These are phyloP conservation scores for Drosophila lutescens DNA, from an alignment of 2,888 invertebrate genomes.

Conservation along the genomic window DNA sequence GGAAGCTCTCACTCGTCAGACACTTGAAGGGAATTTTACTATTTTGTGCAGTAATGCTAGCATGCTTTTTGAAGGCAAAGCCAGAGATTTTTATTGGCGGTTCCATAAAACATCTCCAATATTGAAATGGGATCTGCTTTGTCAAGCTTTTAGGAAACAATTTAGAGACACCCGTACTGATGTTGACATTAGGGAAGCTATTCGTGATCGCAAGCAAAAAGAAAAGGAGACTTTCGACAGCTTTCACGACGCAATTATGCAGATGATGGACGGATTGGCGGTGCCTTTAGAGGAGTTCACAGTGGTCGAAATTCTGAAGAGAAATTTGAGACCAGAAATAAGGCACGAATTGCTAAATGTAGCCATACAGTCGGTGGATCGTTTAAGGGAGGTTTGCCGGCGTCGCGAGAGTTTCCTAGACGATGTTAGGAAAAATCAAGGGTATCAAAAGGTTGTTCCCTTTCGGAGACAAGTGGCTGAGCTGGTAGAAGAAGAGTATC, in stretches of 20 bases:
- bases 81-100: too few relatives aligned
- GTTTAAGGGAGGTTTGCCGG: constrained; percentile 4
- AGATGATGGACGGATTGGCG: not conserved
- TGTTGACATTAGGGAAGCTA: constrained; percentile 1
- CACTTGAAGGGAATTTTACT: too few relatives aligned
- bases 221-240: not conserved
- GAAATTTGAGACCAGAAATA: constrained; percentile 9
- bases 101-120: not conserved
- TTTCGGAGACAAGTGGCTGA: too few relatives aligned
- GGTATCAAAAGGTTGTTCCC: too few relatives aligned
- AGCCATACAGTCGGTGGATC: not conserved
- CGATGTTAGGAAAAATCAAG: not conserved
- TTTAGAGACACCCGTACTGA: not conserved
- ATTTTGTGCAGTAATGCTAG: too few relatives aligned
- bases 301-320: not conserved
- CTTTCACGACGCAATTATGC: constrained; percentile 1
- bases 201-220: constrained; percentile 1
- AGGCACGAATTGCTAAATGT: too few relatives aligned
- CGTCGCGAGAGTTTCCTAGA: constrained; percentile 6
- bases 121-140: too few relatives aligned
- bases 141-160: too few relatives aligned
- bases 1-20: too few relatives aligned
- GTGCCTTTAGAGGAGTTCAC: not conserved
- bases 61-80: too few relatives aligned
- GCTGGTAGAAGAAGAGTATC: too few relatives aligned